Base-by-base conservation (phyloP, 2,888 invertebrate species). In the Hydraecia micacea region DNA sequence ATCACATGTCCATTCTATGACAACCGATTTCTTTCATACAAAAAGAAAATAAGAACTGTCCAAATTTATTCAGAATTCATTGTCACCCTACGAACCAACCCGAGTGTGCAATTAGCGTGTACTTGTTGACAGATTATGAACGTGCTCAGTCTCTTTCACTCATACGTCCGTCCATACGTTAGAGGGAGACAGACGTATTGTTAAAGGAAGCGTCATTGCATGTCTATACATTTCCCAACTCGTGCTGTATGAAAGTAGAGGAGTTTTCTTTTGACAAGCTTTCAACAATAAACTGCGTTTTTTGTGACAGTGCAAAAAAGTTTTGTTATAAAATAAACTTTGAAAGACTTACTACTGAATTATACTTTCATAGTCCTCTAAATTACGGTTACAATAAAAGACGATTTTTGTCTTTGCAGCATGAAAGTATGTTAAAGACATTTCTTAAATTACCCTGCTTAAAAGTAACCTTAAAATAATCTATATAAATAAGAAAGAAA, bases 61-160 rank as follows among this genome's bases (percentile, higher is more conserved):
- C 36, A 0, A 8, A 65, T 66, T 58, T 36, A 75, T 83, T 42
- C 52, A 28, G 9, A 63, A 60, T 2, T 69, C 39, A 77, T 88
- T 55, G 83, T 36, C 85, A 88, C 86, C 81, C 83, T 73, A 91
- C 75, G 25, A 79, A 86, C 85, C 89, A 88, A 91, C 85, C 88
- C 90, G 91, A 93, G 94, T 91, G 91, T 92, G 93, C 94, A 94
- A 94, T 94, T 94, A 94, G 93, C 91, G 93, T 90, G 87, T 91
- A 92, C 93, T 94, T 94, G 94, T 94, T 94, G 92, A 93, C 93
- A 93, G 93, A 94, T 93, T 93, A 92, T 91, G 88, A 89, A 87
- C 71, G 79, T 83, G 70, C 58, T 80, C 36, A 68, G 28, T 93
- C 92, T 88, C 89, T 79, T 76, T 92, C 87, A 32, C 82, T 75